Evolutionary conservation across 2,113 vertebrate species (phyloP), one percentile per base, ranked within the genome.

Genomic region (Emydura subglobosa): DNA sequence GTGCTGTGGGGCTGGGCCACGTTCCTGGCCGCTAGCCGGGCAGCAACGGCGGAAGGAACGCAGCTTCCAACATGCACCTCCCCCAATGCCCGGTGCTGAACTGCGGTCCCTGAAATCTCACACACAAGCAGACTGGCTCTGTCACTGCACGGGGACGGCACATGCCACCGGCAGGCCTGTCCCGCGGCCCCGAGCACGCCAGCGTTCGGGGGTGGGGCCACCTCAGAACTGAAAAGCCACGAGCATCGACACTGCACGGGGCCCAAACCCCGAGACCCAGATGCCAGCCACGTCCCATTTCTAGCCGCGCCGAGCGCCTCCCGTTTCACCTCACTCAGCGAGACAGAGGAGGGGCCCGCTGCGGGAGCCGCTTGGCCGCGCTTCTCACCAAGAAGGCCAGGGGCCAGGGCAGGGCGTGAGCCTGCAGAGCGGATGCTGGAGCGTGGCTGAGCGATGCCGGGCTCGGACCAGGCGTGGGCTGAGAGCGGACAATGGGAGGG

Each of bases 351-450:
- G 29, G 31, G 44, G 83, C 68, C 68, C 68, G 9, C 34, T 10
- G 34, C n/a, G 21, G 68, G 34, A 57, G 19, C 65, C 19, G 7
- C 47, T n/a, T 55, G 54, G 24, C 54, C 24, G 54, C 24, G 22
- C 55, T 1, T 4, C 59, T 65, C 59, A 17, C 59, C 14, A 17
- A 55, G 5, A 27, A 3, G 0, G 6, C n/a, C 5, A 8, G 22
- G 50, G 82, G 51, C 34, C 25, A 10, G 22, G 5, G n/a, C 7
- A 11, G 5, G 21, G 24, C 74, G 65, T 47, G 29, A 6, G 44
- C 81, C 29, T 44, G 59, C 61, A 39, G 82, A 83, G 39, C 11
- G 21, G 34, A 22, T 0, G 27, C 57, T 50, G n/a, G 78, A 47
- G 14, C 24, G 25, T 1, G 14, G 53, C 19, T 72, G 65, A 42